Percentiles rank a stretch among this genome's conserved stretches.
Conservation (phyloP, 2,888 invertebrate genomes). For the Actias luna region DNA sequence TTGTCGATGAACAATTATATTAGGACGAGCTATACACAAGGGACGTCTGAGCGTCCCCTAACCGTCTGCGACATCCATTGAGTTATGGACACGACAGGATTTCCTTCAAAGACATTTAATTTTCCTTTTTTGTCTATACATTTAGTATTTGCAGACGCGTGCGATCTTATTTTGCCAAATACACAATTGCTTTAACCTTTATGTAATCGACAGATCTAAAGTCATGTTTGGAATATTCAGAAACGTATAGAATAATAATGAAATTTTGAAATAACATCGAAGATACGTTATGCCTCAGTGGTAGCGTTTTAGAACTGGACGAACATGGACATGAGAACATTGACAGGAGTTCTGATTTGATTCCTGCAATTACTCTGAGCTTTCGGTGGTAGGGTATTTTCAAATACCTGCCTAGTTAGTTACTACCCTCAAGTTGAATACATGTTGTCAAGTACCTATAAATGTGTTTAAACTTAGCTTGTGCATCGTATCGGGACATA, state of each 20-base stretch:
- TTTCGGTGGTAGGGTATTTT: too few species aligned
- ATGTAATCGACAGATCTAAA: not conserved
- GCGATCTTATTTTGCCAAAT: slow-evolving; percentile 4
- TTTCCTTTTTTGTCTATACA: slow-evolving; percentile 7
- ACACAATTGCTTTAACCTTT: not conserved
- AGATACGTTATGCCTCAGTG: too few species aligned
- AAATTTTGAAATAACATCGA: not conserved
- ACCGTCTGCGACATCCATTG: slow-evolving; percentile 14
- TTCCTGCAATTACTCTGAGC: too few species aligned
- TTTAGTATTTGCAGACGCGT: not conserved
- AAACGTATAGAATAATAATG: not conserved
- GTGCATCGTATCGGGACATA: too few species aligned
- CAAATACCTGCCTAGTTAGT: too few species aligned
- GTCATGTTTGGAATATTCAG: not conserved
- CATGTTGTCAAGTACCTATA: too few species aligned
- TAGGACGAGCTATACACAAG: slow-evolving; percentile 14
- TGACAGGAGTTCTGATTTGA: too few species aligned
- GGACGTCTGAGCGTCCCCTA: slow-evolving; percentile 11
- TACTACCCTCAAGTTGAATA: not conserved
- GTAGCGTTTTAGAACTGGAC: too few species aligned
- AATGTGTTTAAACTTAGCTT: too few species aligned
- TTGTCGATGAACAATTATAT: slow-evolving; percentile 19
- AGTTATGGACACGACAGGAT: slow-evolving; percentile 10
- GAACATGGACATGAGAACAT: too few species aligned
- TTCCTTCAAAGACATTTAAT: slow-evolving; percentile 9